phyloP scores from a whole-genome alignment of 1,140 invertebrate genomes.

The Lordiphosa collinella region DNA sequence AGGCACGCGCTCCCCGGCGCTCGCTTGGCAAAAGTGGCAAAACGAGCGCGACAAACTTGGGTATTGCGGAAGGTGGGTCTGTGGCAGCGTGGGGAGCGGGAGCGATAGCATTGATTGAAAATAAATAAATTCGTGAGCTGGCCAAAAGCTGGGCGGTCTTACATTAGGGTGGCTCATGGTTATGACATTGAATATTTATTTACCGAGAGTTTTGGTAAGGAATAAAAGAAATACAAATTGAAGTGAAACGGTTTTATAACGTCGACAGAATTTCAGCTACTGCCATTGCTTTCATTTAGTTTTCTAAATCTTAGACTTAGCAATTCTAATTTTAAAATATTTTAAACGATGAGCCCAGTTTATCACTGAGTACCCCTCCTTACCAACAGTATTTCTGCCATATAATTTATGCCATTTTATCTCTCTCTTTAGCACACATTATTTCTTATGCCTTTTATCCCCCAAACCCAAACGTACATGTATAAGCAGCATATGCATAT shows the following conservation, averaged over 20 bases:
- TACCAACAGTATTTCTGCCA: constrained; percentile 15
- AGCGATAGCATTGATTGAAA: constrained; percentile 62
- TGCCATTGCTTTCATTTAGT: too few relatives aligned
- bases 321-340: too few relatives aligned
- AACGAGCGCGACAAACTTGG: constrained; percentile 63
- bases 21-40: constrained; percentile 43
- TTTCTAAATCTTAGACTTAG: too few relatives aligned
- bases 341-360: too few relatives aligned
- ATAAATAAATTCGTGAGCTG: constrained; percentile 58
- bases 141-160: background rate
- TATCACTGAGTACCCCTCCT: background rate
- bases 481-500: constrained; percentile 44
- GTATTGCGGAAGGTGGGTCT: constrained; percentile 1
- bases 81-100: constrained; percentile 2
- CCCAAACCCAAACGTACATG: constrained; percentile 12
- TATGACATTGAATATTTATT: constrained; percentile 8
- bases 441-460: background rate
- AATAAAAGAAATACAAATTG: background rate
- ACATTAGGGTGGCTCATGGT: constrained; percentile 18
- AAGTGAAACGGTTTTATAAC: too few relatives aligned
- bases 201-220: background rate
- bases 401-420: constrained; percentile 34
- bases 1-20: constrained; percentile 52
- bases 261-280: too few relatives aligned
- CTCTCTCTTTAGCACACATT: background rate